Percentiles rank a stretch among this genome's conserved stretches.
Evolutionary conservation across 2,113 vertebrate genomes (phyloP).

Genomic region (Lamprologus sp.): DNA sequence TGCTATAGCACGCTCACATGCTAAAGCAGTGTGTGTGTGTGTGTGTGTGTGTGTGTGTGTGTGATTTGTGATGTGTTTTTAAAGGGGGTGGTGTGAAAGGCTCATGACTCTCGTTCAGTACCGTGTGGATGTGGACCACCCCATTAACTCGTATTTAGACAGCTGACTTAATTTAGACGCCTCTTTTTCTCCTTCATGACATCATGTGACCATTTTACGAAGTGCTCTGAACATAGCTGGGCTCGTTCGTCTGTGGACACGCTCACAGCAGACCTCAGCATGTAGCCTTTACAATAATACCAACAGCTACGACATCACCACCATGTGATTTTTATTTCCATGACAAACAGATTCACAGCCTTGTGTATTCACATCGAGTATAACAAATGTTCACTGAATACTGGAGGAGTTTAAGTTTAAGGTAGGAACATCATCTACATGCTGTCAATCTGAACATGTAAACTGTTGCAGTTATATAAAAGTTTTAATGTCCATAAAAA

Average conservation of each 20-base stretch:
- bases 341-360: not conserved
- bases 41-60: not conserved
- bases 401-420: not conserved
- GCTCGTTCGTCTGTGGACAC: not conserved
- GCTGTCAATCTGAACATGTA: not conserved
- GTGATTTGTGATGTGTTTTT: constrained; percentile 35
- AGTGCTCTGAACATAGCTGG: not conserved
- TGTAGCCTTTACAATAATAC: not conserved
- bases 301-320: not conserved
- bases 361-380: accelerated
- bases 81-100: constrained; percentile 10
- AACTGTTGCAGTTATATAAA: not conserved
- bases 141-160: constrained; percentile 47
- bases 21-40: not conserved
- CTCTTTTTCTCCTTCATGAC: constrained; percentile 6
- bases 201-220: constrained; percentile 8
- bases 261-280: not conserved
- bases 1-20: not conserved
- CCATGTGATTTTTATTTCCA: not conserved
- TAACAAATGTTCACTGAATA: not conserved
- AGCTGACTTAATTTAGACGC: constrained; percentile 45
- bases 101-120: not conserved
- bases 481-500: not conserved
- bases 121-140: not conserved
- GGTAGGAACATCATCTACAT: not conserved